Conservation (phyloP, 2,113 vertebrate genomes). For the Halichoerus grypus region DNA sequence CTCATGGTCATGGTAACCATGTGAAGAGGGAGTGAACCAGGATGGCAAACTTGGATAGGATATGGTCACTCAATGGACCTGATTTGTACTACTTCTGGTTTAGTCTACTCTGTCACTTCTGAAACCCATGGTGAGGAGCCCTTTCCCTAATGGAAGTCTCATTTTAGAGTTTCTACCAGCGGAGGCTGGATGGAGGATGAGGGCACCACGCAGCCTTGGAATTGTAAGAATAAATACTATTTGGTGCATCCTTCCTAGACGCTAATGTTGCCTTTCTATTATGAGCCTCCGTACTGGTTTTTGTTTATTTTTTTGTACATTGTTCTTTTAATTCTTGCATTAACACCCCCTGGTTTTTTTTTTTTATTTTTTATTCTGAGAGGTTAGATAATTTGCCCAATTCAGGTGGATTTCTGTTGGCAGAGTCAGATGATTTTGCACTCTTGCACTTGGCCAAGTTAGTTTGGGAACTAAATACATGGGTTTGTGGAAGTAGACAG, state of each 20-base stretch:
- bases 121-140: background rate
- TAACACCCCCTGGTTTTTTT: background rate
- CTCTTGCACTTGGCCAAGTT: background rate
- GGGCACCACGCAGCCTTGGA: background rate
- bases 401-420: background rate
- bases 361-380: background rate
- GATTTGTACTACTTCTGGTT: background rate
- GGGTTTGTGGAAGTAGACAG: background rate
- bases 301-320: background rate
- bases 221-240: background rate
- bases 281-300: background rate
- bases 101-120: background rate
- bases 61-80: background rate
- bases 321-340: constrained; percentile 19
- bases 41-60: background rate
- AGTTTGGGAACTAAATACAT: background rate
- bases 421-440: background rate
- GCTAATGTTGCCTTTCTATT: background rate
- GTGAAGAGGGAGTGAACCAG: background rate
- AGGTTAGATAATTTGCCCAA: background rate
- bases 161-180: background rate
- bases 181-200: background rate
- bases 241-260: background rate
- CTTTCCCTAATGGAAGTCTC: background rate
- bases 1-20: background rate